phyloP scores from a whole-genome alignment of 2,888 invertebrate genomes.

The Microctonus hyperodae region DNA sequence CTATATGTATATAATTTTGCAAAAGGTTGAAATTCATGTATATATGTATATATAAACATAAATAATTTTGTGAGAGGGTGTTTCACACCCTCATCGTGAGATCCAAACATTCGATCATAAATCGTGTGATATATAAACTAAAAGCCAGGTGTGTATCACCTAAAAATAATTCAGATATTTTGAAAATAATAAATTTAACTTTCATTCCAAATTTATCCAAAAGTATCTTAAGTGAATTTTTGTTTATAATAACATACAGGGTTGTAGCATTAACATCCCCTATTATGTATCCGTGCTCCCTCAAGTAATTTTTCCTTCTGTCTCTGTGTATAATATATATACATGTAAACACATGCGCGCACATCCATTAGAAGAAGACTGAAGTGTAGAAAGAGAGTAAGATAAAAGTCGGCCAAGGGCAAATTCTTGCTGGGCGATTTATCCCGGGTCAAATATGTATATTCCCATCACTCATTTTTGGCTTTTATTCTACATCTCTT shows the following conservation, averaged over 20 bases:
- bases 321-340: neutral
- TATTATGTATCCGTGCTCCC: neutral
- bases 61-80: neutral
- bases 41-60: neutral
- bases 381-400: neutral
- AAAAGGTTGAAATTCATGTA: neutral
- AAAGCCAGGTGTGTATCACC: neutral
- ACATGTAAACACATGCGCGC: neutral
- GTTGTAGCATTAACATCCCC: neutral
- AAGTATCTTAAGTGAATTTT: neutral
- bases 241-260: neutral
- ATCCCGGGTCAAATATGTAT: neutral
- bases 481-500: neutral
- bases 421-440: neutral
- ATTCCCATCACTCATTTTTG: neutral
- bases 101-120: neutral
- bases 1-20: neutral
- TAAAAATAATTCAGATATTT: neutral
- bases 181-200: neutral
- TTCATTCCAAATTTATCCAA: neutral
- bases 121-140: neutral
- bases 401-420: slow-evolving; percentile 20
- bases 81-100: neutral
- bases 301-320: neutral
- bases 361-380: neutral